Base-by-base conservation (phyloP, 2,888 invertebrate species). In the Limnephilus rhombicus region DNA sequence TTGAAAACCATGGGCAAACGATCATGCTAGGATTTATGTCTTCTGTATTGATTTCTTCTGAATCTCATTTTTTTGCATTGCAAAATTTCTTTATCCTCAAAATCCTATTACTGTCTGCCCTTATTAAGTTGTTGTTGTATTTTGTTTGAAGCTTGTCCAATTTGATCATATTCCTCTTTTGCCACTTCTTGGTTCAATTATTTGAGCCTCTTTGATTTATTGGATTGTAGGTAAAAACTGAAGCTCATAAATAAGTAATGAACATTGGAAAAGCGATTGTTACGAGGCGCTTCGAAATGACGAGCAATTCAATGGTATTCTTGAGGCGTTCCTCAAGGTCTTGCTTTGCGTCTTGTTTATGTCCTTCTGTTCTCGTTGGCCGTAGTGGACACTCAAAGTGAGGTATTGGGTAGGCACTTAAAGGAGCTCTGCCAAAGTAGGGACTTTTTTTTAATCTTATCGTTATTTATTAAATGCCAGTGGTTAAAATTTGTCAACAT, bases 91-190 rank as follows among this genome's bases (percentile, higher is more conserved):
- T 45, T 45, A 45, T 45, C 45, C 45, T 1, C 12, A 45, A 45
- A 45, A 45, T 45, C 12, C 0, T 45, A 3, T 49, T 13, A 1
- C 5, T 68, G 4, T 7, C 5, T 18, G 53, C 15, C 53, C 4
- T 1, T 49, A 13, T 3, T 15, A 2, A 2, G 0, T 15, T 0
- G 13, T 49, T n/a, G n/a, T n/a, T n/a, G n/a, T n/a, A n/a, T n/a
- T n/a, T n/a, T n/a, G n/a, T n/a, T n/a, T n/a, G n/a, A 31, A 49
- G 53, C 18, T 53, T 68, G 53, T 68, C 9, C 68, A 68, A 24
- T 68, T 68, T 9, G n/a, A 68, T n/a, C n/a, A n/a, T 68, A 7
- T 68, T 68, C 9, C 68, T 68, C 68, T 68, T 68, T 68, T 9
- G n/a, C 0, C 18, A 68, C 18, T 68, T 68, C 3, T 68, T 18